Percentiles rank a stretch among this genome's conserved stretches.
Evolutionary conservation across 2,797 vertebrate genomes (phyloP).

Genomic region (Cryptoblepharus egeriae): DNA sequence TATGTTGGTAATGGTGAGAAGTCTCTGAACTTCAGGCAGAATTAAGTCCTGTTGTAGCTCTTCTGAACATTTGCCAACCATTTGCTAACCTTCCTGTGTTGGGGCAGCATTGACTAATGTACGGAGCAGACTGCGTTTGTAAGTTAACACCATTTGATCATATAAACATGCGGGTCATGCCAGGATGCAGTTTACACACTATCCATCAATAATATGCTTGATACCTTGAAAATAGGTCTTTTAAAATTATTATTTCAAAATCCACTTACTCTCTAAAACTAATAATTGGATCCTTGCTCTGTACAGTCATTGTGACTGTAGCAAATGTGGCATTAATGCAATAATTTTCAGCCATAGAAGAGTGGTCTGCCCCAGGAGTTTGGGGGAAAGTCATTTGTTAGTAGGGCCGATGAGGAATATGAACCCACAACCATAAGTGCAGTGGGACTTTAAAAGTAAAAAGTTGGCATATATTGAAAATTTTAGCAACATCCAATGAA

Average conservation of each 20-base stretch:
- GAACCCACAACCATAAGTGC: too few relatives aligned
- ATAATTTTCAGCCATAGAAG: too few relatives aligned
- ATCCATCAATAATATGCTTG: neutral
- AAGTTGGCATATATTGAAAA: too few relatives aligned
- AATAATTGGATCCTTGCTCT: conserved; percentile 1
- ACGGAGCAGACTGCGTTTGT: neutral
- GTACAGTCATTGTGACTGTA: neutral
- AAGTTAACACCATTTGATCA: neutral
- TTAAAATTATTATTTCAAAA: conserved; percentile 1
- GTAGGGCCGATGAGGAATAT: too few relatives aligned
- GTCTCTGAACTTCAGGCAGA: neutral
- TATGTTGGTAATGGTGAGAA: neutral
- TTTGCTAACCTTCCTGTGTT: neutral
- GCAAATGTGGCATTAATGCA: neutral
- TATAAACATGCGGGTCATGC: neutral
- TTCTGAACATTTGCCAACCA: neutral
- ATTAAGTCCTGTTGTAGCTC: neutral
- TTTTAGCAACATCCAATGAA: too few relatives aligned
- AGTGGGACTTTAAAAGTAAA: too few relatives aligned
- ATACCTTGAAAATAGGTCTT: neutral
- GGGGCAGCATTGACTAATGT: neutral
- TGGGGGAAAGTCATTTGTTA: too few relatives aligned
- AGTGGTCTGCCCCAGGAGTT: too few relatives aligned
- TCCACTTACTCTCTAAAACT: neutral
- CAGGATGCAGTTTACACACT: too few relatives aligned